Percentiles rank a stretch among this genome's conserved stretches.
Conservation (phyloP, 2,797 vertebrate species). For the Enteromius thamalakanensis region DNA sequence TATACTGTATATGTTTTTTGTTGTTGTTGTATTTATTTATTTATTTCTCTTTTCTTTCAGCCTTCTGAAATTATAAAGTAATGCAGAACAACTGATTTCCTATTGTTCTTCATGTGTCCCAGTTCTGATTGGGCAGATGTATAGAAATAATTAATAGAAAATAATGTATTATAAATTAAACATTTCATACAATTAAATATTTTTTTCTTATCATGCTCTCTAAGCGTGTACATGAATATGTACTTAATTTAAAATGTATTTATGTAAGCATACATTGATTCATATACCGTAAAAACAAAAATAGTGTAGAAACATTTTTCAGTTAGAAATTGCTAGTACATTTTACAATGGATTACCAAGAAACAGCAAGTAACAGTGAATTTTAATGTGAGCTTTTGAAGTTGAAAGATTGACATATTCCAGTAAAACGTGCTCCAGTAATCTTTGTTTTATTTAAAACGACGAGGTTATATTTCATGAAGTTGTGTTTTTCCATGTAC, state of each 20-base stretch:
- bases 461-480: background rate
- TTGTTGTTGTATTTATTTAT: no score
- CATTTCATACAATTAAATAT: background rate
- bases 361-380: background rate
- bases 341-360: background rate
- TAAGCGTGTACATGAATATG: background rate
- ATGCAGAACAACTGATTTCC: background rate
- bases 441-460: background rate
- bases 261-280: background rate
- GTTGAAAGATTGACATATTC: background rate
- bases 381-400: background rate
- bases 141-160: background rate
- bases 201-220: conserved; percentile 29
- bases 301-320: background rate
- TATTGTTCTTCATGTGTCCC: background rate
- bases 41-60: background rate
- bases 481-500: conserved; percentile 22
- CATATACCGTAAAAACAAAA: background rate
- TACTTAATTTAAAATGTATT: background rate
- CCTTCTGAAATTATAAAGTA: background rate
- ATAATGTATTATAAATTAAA: background rate
- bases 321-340: background rate
- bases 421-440: background rate
- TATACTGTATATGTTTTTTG: no score
- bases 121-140: background rate